Conservation (phyloP, 2,113 vertebrate species). For the Lasiurus borealis region DNA sequence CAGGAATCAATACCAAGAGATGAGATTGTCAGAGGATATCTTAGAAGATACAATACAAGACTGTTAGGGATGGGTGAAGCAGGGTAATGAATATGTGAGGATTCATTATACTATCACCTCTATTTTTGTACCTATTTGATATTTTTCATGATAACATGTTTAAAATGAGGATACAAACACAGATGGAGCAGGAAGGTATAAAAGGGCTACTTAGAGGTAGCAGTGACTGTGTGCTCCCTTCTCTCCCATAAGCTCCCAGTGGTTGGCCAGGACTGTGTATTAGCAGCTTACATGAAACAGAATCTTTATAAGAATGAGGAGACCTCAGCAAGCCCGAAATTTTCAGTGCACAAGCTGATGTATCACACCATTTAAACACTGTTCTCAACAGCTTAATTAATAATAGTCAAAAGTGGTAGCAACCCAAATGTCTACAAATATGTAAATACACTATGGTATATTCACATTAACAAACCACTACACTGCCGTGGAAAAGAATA, state of each 20-base stretch:
- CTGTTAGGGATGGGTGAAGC: neutral
- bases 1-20: neutral
- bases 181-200: neutral
- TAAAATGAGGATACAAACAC: neutral
- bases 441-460: neutral
- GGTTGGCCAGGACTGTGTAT: neutral
- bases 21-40: neutral
- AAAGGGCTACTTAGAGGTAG: neutral
- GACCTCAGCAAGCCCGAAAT: neutral
- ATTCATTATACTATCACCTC: neutral
- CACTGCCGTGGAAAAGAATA: neutral
- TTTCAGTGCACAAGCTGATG: neutral
- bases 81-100: neutral
- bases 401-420: neutral
- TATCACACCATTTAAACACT: neutral
- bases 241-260: neutral
- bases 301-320: neutral
- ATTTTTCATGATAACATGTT: neutral
- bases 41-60: neutral
- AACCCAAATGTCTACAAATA: neutral
- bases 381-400: neutral
- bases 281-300: neutral
- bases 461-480: neutral
- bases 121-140: constrained; percentile 12
- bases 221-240: neutral